Conservation (phyloP, 2,113 vertebrate genomes). For the Prochilodus magdalenae region DNA sequence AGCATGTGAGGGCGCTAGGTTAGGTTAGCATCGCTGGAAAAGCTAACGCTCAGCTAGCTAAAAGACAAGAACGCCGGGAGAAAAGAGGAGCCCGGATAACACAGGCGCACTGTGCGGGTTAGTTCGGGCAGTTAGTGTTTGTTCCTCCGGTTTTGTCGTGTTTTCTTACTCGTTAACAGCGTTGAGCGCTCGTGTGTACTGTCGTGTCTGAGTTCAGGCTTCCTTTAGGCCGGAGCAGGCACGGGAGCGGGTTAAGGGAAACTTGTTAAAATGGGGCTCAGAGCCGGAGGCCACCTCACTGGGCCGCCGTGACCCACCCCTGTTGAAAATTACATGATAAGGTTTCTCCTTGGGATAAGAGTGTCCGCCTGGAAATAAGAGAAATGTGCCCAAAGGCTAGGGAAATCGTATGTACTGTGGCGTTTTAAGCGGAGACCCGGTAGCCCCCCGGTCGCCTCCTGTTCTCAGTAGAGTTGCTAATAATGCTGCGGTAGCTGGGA, state of each 20-base stretch:
- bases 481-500: slow-evolving; percentile 7
- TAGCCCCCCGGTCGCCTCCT: not conserved
- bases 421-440: not conserved
- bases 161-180: not conserved
- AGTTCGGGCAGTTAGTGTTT: not conserved
- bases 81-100: not conserved
- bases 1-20: slow-evolving; percentile 25
- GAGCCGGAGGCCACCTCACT: slow-evolving; percentile 42
- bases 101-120: not conserved
- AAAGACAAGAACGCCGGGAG: not conserved
- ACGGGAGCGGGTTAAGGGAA: not conserved
- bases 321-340: not conserved
- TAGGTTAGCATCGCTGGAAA: not conserved
- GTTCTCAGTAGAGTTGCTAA: slow-evolving; percentile 8
- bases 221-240: not conserved
- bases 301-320: slow-evolving; percentile 48
- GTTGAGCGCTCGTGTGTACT: not conserved
- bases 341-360: not conserved
- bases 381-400: not conserved
- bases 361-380: too few species aligned
- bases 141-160: not conserved
- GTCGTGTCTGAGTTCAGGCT: not conserved
- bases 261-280: slow-evolving; percentile 11
- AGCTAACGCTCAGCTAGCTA: not conserved
- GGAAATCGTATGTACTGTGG: not conserved